A percentile compares a stretch with the other conserved stretches of the same genome.
phyloP scores from a whole-genome alignment of 2,888 invertebrate genomes.

The Aleiodes testaceus region DNA sequence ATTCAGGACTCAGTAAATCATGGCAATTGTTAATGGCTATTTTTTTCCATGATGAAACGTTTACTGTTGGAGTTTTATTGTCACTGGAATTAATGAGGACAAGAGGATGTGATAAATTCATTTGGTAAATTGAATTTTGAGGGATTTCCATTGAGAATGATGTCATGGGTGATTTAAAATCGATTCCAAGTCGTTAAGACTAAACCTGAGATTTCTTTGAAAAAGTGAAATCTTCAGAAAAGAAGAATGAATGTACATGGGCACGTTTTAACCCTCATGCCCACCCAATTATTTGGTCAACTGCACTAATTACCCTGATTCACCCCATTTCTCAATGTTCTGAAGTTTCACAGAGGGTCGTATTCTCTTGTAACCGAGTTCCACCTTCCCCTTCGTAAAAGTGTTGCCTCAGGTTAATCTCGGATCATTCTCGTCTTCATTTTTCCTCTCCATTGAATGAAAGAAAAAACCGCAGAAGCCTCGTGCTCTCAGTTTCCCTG shows the following conservation, averaged over 20 bases:
- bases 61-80: background rate
- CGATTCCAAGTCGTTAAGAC: no score
- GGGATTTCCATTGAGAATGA: no score
- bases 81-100: conserved; percentile 12
- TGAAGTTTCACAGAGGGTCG: conserved; percentile 52
- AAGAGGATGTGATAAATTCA: no score
- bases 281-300: conserved; percentile 39
- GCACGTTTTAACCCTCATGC: no score
- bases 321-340: conserved; percentile 51
- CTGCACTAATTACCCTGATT: conserved; percentile 53
- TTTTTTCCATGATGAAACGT: conserved; percentile 3
- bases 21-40: conserved; percentile 8
- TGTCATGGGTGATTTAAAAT: no score
- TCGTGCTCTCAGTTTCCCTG: conserved; percentile 27
- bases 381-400: conserved; percentile 34
- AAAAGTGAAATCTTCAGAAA: no score
- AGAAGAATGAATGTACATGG: no score
- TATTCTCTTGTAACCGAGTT: conserved; percentile 53
- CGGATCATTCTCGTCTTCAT: conserved; percentile 49
- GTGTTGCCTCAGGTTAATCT: conserved; percentile 53
- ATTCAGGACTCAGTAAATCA: conserved; percentile 2
- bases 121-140: no score
- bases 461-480: conserved; percentile 16
- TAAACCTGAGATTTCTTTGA: no score
- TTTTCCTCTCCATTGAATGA: conserved; percentile 1